Evolutionary conservation across 2,113 vertebrate genomes (phyloP).

Genomic region (Pachyramphus minor): DNA sequence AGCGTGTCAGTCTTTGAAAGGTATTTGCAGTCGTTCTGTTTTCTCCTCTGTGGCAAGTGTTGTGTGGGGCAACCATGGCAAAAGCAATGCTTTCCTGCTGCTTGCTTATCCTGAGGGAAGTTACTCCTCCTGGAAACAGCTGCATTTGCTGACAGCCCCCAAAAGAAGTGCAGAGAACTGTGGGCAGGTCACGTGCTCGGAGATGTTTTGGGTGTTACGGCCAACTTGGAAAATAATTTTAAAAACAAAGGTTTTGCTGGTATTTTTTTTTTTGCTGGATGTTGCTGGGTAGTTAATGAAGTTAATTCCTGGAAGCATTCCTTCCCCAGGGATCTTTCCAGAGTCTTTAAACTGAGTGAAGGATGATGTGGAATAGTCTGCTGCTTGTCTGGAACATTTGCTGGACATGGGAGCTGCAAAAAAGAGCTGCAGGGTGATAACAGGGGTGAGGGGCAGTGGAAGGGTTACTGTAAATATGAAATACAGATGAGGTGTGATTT

Average conservation of each 20-base stretch:
- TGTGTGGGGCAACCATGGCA: background rate
- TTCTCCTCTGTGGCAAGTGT: background rate
- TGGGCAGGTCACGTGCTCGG: background rate
- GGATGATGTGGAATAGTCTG: background rate
- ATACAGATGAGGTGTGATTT: no score
- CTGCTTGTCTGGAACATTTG: background rate
- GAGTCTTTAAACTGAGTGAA: background rate
- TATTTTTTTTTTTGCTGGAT: background rate
- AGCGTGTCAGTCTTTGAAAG: rapidly evolving
- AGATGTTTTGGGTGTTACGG: background rate
- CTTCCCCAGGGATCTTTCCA: background rate
- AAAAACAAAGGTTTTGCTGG: background rate
- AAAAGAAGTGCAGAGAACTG: background rate
- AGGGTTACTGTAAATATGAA: background rate
- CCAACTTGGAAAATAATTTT: background rate
- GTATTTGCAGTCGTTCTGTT: background rate
- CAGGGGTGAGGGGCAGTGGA: background rate
- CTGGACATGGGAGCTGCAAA: background rate
- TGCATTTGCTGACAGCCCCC: background rate
- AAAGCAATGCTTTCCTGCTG: background rate
- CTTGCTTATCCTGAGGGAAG: background rate
- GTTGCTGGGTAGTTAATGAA: background rate
- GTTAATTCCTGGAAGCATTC: background rate
- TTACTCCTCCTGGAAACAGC: background rate
- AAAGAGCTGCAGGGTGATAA: background rate